phyloP scores from a whole-genome alignment of 2,888 invertebrate species.

The Epiblema foenella region DNA sequence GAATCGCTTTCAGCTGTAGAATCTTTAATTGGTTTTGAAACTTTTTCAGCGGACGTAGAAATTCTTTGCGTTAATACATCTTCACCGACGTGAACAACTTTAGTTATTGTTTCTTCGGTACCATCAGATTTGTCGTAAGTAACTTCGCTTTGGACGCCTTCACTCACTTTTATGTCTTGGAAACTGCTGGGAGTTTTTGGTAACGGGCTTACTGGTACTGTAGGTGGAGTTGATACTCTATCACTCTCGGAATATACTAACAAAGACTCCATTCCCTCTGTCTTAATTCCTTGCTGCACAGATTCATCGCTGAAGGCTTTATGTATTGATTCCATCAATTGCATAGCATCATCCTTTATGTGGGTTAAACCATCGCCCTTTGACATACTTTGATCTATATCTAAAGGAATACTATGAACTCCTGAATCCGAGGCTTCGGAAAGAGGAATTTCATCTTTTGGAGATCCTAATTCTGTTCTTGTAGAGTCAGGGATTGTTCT shows the following conservation, averaged over 20 bases:
- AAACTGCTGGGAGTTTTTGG: constrained; percentile 72
- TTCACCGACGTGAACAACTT: constrained; percentile 81
- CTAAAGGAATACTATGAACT: constrained; percentile 63
- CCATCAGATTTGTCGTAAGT: constrained; percentile 74
- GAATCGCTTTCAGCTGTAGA: constrained; percentile 60
- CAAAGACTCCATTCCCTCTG: constrained; percentile 66
- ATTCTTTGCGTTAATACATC: constrained; percentile 80
- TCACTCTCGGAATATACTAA: constrained; percentile 57
- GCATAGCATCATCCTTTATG: constrained; percentile 58
- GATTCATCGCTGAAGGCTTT: constrained; percentile 72
- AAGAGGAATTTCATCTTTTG: constrained; percentile 59
- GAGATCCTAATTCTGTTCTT: constrained; percentile 51
- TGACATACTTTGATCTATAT: constrained; percentile 50
- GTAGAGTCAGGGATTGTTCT: constrained; percentile 44
- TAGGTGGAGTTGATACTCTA: constrained; percentile 87
- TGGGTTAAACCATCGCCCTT: constrained; percentile 47
- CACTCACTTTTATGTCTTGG: constrained; percentile 72
- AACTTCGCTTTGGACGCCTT: constrained; percentile 74
- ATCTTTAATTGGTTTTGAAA: constrained; percentile 64
- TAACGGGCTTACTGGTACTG: constrained; percentile 88
- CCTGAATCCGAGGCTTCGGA: constrained; percentile 68
- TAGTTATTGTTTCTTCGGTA: constrained; percentile 79
- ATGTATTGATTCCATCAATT: constrained; percentile 70
- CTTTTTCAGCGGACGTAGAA: constrained; percentile 81
- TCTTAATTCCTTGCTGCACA: constrained; percentile 78